A percentile compares a stretch with the other conserved stretches of the same genome.
Evolutionary conservation across 2,113 vertebrate genomes (phyloP).

Genomic region (Eurystomus gularis): DNA sequence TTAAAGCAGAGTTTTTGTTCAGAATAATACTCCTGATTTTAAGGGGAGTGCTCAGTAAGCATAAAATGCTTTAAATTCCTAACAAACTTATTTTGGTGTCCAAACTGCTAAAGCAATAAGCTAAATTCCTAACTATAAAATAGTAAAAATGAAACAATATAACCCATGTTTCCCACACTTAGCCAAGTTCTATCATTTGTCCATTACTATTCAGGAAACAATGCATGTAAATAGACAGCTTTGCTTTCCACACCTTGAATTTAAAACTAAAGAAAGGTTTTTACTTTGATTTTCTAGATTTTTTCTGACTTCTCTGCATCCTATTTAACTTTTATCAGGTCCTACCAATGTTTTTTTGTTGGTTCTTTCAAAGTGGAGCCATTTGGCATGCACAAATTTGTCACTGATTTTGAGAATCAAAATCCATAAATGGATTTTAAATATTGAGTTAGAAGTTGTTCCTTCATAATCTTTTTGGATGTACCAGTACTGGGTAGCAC

Average conservation of each 20-base stretch:
- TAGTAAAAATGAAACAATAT: neutral
- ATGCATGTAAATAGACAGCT: neutral
- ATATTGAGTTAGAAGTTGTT: neutral
- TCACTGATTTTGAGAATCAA: neutral
- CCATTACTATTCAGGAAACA: neutral
- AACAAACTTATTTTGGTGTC: neutral
- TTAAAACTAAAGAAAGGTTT: neutral
- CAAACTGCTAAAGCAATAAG: neutral
- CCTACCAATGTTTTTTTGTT: neutral
- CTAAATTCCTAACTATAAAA: neutral
- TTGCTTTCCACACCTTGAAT: neutral
- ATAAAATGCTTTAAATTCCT: neutral
- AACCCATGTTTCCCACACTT: neutral
- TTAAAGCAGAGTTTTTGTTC: neutral
- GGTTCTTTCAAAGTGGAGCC: neutral
- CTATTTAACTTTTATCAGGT: neutral
- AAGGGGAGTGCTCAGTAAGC: neutral
- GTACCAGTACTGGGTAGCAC: neutral
- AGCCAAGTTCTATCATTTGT: neutral
- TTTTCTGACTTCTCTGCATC: neutral
- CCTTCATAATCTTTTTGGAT: neutral
- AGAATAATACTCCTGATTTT: neutral
- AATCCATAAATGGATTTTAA: neutral
- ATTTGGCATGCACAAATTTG: neutral
- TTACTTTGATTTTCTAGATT: neutral